phyloP scores from a whole-genome alignment of 2,113 vertebrate genomes.

The Procapra przewalskii region DNA sequence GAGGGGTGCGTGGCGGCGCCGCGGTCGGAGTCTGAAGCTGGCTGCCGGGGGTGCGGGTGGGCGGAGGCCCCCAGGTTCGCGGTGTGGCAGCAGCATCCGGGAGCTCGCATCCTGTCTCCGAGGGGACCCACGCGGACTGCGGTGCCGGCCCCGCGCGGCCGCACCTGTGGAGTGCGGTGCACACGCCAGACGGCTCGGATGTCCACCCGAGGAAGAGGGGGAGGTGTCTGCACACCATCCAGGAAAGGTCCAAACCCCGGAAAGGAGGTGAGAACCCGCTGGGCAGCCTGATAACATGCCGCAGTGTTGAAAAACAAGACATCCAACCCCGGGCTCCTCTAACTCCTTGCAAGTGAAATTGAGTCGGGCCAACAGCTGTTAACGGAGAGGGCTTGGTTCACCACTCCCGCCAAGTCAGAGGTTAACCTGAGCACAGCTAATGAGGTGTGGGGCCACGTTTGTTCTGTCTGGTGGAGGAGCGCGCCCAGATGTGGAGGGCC shows the following conservation, averaged over 20 bases:
- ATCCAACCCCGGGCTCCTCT: not conserved
- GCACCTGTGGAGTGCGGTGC: too few species aligned
- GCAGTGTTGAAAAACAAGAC: too few species aligned
- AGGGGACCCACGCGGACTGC: rapidly evolving
- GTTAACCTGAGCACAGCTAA: not conserved
- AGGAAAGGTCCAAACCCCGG: not conserved
- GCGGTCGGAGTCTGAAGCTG: rapidly evolving
- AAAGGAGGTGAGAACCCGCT: too few species aligned
- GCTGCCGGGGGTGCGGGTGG: rapidly evolving
- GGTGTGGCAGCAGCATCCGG: not conserved
- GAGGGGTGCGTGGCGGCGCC: not conserved
- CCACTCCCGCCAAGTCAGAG: too few species aligned
- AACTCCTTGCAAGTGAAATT: not conserved
- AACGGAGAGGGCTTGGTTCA: not conserved
- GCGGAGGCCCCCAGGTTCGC: not conserved
- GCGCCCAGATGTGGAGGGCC: not conserved
- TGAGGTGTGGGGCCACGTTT: not conserved
- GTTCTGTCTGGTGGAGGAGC: rapidly evolving
- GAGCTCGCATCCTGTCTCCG: not conserved
- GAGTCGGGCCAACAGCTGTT: not conserved
- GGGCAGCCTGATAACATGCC: not conserved
- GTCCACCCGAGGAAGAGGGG: not conserved
- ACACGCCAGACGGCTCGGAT: rapidly evolving
- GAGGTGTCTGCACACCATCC: rapidly evolving
- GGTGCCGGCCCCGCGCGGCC: rapidly evolving